Percentiles rank a stretch among this genome's conserved stretches.
phyloP scores from a whole-genome alignment of 2,797 vertebrate genomes.

The Semotilus atromaculatus region DNA sequence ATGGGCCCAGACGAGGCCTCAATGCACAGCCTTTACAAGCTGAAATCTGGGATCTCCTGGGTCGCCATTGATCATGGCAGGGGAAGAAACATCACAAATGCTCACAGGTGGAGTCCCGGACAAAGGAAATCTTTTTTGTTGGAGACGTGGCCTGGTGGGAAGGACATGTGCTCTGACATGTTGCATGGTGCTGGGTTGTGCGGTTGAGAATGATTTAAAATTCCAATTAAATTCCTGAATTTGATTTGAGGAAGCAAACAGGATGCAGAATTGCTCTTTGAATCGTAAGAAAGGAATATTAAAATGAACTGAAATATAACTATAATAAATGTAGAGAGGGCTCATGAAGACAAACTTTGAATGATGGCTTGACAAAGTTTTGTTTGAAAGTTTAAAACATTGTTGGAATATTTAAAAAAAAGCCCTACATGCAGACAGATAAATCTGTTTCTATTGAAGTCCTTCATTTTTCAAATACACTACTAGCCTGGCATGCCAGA shows the following conservation, averaged over 20 bases:
- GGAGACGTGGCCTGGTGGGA: not conserved
- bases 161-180: conserved; percentile 21
- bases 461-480: not conserved
- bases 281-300: not conserved
- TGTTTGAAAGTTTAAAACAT: not conserved
- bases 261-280: not conserved
- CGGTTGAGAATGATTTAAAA: not conserved
- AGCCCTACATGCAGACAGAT: not conserved
- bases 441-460: not conserved
- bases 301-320: not conserved
- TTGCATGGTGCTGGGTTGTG: not conserved
- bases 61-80: conserved; percentile 50
- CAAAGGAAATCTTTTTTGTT: conserved; percentile 48
- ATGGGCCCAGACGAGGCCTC: conserved; percentile 36
- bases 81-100: conserved; percentile 43
- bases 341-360: not conserved
- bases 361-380: not conserved
- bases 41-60: conserved; percentile 41
- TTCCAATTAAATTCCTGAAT: not conserved
- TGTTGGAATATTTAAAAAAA: not conserved
- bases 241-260: not conserved
- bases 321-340: not conserved
- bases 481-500: too few species aligned
- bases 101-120: conserved; percentile 46
- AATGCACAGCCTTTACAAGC: conserved; percentile 36